Conservation (phyloP, 2,888 invertebrate species). For the Nineta flava region DNA sequence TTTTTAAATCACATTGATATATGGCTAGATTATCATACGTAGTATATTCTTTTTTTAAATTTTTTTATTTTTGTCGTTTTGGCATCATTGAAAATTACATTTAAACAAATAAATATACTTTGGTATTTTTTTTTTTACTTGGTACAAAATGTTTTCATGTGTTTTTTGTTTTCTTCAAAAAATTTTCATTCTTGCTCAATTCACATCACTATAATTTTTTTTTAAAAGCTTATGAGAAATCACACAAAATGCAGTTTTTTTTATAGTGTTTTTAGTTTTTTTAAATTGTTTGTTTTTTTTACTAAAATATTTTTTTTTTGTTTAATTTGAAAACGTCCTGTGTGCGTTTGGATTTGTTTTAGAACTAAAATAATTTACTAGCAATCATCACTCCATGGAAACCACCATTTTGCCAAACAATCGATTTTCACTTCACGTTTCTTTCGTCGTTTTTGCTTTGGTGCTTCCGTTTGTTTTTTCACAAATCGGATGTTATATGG, state of each 20-base stretch:
- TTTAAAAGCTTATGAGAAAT: constrained; percentile 13
- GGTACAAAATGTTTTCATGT: constrained; percentile 33
- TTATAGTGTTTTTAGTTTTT: constrained; percentile 11
- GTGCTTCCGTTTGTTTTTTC: constrained; percentile 58
- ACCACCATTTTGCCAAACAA: constrained; percentile 29
- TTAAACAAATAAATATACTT: constrained; percentile 46
- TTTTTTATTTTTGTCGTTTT: constrained; percentile 24
- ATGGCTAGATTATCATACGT: constrained; percentile 7
- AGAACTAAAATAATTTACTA: constrained; percentile 17
- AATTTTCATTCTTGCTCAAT: constrained; percentile 14
- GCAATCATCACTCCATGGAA: constrained; percentile 28
- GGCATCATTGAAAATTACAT: constrained; percentile 36
- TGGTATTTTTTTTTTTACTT: constrained; percentile 34
- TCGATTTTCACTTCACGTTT: constrained; percentile 29
- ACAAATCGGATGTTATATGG: constrained; percentile 86
- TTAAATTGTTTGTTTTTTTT: constrained; percentile 28
- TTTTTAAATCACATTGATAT: constrained; percentile 5
- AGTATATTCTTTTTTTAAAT: constrained; percentile 14
- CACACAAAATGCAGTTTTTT: constrained; percentile 18
- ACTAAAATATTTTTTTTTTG: constrained; percentile 26
- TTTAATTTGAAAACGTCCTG: constrained; percentile 6
- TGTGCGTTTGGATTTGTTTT: constrained; percentile 5
- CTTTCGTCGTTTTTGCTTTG: constrained; percentile 57
- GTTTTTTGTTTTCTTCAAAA: constrained; percentile 19
- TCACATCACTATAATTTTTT: constrained; percentile 11